Percentiles rank a stretch among this genome's conserved stretches.
Conservation (phyloP, 1,140 invertebrate genomes). For the Riptortus pedestris region DNA sequence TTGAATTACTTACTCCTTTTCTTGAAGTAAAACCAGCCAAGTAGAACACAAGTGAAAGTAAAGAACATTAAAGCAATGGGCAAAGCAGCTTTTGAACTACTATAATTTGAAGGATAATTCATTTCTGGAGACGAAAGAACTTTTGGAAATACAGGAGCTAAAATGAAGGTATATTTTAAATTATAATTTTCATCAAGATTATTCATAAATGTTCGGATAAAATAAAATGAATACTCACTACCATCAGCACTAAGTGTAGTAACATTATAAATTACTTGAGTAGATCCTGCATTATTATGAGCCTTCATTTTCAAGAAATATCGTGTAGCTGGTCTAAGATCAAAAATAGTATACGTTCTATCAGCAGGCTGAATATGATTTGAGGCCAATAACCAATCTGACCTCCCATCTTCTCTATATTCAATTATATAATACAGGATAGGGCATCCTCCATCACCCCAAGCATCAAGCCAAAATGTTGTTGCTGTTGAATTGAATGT, state of each 20-base stretch:
- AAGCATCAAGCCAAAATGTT: slow-evolving; percentile 75
- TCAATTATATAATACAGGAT: slow-evolving; percentile 79
- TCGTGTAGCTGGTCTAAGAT: slow-evolving; percentile 70
- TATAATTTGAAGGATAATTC: not conserved
- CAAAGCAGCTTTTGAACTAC: not conserved
- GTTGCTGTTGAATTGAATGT: slow-evolving; percentile 80
- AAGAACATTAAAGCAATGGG: not conserved
- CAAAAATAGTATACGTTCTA: slow-evolving; percentile 64
- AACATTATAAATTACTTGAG: slow-evolving; percentile 76
- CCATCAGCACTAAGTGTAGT: slow-evolving; percentile 64
- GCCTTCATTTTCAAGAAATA: slow-evolving; percentile 81
- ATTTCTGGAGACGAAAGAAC: not conserved
- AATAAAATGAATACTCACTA: slow-evolving; percentile 41
- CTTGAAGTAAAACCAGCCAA: not conserved
- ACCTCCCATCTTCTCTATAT: slow-evolving; percentile 48
- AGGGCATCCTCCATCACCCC: slow-evolving; percentile 81
- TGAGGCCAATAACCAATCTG: slow-evolving; percentile 57
- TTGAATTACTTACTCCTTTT: slow-evolving; percentile 35
- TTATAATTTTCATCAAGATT: not conserved
- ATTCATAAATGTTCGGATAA: not conserved
- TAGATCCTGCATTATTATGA: slow-evolving; percentile 84
- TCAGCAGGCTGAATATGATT: slow-evolving; percentile 65
- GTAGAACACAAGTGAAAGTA: not conserved
- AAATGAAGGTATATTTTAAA: not conserved
- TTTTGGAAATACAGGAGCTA: slow-evolving; percentile 4